phyloP scores from a whole-genome alignment of 2,113 vertebrate species.

The Cyprinodon variegatus region DNA sequence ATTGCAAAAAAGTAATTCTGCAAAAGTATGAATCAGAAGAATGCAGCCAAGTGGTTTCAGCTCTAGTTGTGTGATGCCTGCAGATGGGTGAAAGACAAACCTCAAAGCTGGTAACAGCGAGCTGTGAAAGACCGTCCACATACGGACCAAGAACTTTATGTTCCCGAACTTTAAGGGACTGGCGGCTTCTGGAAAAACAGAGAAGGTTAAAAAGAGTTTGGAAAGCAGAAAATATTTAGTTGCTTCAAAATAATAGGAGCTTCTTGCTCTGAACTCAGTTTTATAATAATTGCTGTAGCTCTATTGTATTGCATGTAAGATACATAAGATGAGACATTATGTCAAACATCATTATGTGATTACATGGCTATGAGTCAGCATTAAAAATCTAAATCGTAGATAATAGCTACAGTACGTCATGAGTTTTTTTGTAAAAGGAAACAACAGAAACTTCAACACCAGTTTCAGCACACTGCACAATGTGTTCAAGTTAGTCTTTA shows the following conservation, averaged over 20 bases:
- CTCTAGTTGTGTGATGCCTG: not conserved
- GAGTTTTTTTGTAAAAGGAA: not conserved
- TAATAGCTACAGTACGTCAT: not conserved
- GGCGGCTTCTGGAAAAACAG: constrained; percentile 82
- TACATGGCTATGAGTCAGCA: not conserved
- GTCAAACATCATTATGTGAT: not conserved
- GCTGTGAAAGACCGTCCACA: constrained; percentile 95
- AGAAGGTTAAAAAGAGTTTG: not conserved
- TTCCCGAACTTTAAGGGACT: constrained; percentile 95
- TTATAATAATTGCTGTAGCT: not conserved
- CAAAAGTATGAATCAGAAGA: not conserved
- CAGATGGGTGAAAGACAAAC: constrained; percentile 72
- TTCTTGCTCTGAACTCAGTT: not conserved
- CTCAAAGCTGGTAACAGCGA: constrained; percentile 95
- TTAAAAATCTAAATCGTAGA: not conserved
- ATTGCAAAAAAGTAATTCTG: not conserved
- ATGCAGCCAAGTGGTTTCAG: constrained; percentile 2
- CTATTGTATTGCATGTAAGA: not conserved
- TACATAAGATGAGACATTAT: not conserved
- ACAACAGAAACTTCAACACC: not conserved
- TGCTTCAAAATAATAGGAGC: constrained; percentile 1
- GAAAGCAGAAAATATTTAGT: not conserved
- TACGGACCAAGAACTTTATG: constrained; percentile 98
- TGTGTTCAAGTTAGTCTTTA: not conserved
- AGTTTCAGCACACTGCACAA: not conserved